A percentile compares a stretch with the other conserved stretches of the same genome.
Conservation (phyloP, 2,888 invertebrate genomes). For the Perizoma affinitatum region DNA sequence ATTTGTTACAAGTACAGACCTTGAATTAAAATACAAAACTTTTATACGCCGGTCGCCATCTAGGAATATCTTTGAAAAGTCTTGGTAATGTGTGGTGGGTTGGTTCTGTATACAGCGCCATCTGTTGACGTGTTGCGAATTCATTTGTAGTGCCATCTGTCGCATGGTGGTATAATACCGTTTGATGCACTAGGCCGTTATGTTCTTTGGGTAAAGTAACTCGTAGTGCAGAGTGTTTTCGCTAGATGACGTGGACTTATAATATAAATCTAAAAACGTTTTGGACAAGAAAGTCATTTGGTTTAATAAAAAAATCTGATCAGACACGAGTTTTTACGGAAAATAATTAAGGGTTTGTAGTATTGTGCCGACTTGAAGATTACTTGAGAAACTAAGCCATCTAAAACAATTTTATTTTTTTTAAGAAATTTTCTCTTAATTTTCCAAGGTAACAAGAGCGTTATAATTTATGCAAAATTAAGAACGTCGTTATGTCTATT, state of each 20-base stretch:
- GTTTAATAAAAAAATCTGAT: too few species aligned
- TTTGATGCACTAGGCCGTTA: neutral
- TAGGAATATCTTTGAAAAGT: too few species aligned
- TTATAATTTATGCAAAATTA: constrained; percentile 56
- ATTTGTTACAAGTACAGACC: too few species aligned
- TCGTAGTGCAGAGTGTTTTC: constrained; percentile 2
- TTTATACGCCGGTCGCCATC: too few species aligned
- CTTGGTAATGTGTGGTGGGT: too few species aligned
- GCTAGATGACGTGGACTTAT: constrained; percentile 1
- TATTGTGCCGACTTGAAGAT: too few species aligned
- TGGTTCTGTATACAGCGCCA: constrained; percentile 2
- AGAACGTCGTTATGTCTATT: constrained; percentile 42
- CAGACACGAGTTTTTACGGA: too few species aligned
- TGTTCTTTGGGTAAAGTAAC: neutral
- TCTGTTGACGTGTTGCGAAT: constrained; percentile 4
- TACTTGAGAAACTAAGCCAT: too few species aligned
- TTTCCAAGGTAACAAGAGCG: constrained; percentile 34
- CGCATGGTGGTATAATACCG: neutral
- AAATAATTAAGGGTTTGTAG: too few species aligned
- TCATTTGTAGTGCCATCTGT: neutral
- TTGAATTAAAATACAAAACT: too few species aligned
- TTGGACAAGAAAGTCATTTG: too few species aligned
- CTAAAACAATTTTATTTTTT: neutral
- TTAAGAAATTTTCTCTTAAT: neutral
- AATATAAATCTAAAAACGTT: neutral